Evolutionary conservation across 2,888 invertebrate genomes (phyloP).

Genomic region (Patella ulyssiponensis): DNA sequence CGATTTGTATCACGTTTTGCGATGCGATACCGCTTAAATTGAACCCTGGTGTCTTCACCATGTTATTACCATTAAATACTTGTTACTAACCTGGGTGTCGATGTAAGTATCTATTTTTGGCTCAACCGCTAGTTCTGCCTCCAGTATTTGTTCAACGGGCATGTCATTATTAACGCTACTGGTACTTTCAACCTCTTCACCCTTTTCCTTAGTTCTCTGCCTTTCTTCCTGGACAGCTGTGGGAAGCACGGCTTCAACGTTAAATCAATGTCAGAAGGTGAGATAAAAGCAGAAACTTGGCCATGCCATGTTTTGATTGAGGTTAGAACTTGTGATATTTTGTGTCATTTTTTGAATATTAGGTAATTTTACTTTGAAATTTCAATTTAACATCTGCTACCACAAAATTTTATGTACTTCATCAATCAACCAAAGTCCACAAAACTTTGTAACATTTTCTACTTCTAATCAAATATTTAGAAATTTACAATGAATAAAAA

Average conservation of each 20-base stretch:
- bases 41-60: neutral
- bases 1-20: no score
- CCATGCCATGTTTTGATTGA: constrained; percentile 4
- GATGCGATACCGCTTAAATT: no score
- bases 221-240: constrained; percentile 86
- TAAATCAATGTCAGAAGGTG: constrained; percentile 2
- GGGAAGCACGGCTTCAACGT: constrained; percentile 13
- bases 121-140: constrained; percentile 87
- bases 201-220: constrained; percentile 85
- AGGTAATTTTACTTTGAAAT: no score
- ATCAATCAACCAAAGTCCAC: no score
- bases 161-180: constrained; percentile 84
- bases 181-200: constrained; percentile 84
- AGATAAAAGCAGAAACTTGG: constrained; percentile 13
- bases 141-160: constrained; percentile 92
- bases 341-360: no score
- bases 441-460: no score
- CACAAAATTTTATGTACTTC: no score
- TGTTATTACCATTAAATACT: neutral
- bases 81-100: constrained; percentile 74
- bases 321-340: no score
- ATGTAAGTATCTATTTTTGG: constrained; percentile 76
- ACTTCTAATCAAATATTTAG: no score
- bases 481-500: no score
- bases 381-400: no score